A percentile compares a stretch with the other conserved stretches of the same genome.
These are phyloP conservation scores for Orthosia incerta DNA, from an alignment of 2,888 invertebrate species.

Conservation along the genomic window DNA sequence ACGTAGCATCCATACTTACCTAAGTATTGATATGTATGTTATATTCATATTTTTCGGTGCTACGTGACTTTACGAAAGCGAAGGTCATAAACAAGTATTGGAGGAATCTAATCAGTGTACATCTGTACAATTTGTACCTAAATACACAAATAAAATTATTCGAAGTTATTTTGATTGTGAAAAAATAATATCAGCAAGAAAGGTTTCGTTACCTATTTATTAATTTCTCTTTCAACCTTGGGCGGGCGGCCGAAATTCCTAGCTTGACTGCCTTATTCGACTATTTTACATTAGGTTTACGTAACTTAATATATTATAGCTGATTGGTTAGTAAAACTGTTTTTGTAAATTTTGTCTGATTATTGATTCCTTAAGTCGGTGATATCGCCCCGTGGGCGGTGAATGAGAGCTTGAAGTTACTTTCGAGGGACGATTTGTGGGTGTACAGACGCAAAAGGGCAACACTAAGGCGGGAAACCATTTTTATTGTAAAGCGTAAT, in stretches of 20 bases:
- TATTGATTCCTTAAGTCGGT: slow-evolving; percentile 32
- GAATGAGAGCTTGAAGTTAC: slow-evolving; percentile 5
- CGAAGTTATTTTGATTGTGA: slow-evolving; percentile 60
- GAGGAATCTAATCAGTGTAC: slow-evolving; percentile 64
- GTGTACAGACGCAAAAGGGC: slow-evolving; percentile 50
- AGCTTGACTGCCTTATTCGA: slow-evolving; percentile 12
- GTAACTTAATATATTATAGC: slow-evolving; percentile 16
- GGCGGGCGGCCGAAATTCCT: slow-evolving; percentile 53
- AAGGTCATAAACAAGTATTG: slow-evolving; percentile 63
- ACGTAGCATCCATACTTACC: slow-evolving; percentile 66
- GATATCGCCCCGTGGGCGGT: slow-evolving; percentile 41
- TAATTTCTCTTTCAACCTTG: slow-evolving; percentile 44
- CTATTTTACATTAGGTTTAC: slow-evolving; percentile 10
- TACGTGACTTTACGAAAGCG: slow-evolving; percentile 63
- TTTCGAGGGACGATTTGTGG: slow-evolving; percentile 25
- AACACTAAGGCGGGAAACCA: slow-evolving; percentile 46
- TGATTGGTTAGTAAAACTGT: slow-evolving; percentile 1
- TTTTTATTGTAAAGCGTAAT: slow-evolving; percentile 23
- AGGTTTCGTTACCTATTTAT: slow-evolving; percentile 56
- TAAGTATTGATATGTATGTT: slow-evolving; percentile 52
- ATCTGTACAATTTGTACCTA: slow-evolving; percentile 54
- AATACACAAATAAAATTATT: slow-evolving; percentile 54
- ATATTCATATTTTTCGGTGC: slow-evolving; percentile 61
- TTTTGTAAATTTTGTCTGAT: slow-evolving; percentile 23
- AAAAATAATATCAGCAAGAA: slow-evolving; percentile 45